Percentiles rank a stretch among this genome's conserved stretches.
phyloP scores from a whole-genome alignment of 2,797 vertebrate species.

The Halcyon chelicuti region DNA sequence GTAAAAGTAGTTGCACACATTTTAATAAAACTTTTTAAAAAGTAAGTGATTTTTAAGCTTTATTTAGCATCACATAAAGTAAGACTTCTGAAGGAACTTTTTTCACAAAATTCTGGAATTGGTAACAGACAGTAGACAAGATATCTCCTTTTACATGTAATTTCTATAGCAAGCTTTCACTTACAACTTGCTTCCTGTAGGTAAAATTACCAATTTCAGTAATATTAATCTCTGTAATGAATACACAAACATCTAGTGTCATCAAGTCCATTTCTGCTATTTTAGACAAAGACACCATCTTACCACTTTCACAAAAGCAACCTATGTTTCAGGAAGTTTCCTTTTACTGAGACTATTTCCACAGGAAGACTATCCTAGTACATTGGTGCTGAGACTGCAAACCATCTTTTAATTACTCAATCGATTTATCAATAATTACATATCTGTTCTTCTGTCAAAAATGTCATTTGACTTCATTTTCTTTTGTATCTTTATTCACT shows the following conservation, averaged over 20 bases:
- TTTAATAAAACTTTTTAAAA: background rate
- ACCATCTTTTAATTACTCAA: background rate
- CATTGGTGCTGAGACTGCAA: background rate
- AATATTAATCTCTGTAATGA: background rate
- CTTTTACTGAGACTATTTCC: background rate
- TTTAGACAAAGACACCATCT: background rate
- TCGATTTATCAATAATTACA: background rate
- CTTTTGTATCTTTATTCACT: background rate
- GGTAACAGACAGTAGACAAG: background rate
- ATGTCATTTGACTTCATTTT: background rate
- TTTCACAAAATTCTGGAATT: background rate
- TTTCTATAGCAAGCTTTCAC: background rate
- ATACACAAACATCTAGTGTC: background rate
- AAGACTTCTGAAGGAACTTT: background rate
- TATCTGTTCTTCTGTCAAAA: background rate
- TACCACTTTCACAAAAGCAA: background rate
- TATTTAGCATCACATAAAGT: background rate
- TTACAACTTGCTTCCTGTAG: background rate
- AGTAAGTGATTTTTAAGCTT: background rate
- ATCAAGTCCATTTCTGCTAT: background rate
- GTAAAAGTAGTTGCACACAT: background rate
- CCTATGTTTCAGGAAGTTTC: background rate
- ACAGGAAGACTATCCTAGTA: background rate
- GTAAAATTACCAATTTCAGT: background rate
- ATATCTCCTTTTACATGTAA: background rate